Conservation (phyloP, 2,888 invertebrate genomes). For the Linnaemya tessellans region DNA sequence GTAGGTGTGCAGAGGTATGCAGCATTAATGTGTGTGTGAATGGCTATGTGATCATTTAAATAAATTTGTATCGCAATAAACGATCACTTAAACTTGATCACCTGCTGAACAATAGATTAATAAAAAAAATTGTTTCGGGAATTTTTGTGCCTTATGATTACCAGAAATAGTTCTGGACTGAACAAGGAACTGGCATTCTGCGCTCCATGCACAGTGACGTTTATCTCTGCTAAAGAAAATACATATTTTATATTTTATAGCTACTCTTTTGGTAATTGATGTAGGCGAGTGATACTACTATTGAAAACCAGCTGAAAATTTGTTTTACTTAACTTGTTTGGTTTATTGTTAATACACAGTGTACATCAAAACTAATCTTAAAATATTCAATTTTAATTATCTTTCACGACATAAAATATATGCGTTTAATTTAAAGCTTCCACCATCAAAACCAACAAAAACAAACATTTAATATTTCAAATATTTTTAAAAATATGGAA, state of each 20-base stretch:
- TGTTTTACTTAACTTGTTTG: constrained; percentile 5
- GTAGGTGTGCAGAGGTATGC: no score
- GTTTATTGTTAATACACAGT: constrained; percentile 4
- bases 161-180: no score
- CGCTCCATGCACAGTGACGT: background rate
- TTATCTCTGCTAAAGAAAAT: constrained; percentile 31
- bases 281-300: constrained; percentile 67
- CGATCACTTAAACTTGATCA: background rate
- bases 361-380: background rate
- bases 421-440: no score
- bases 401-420: no score
- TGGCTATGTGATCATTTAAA: no score
- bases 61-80: no score
- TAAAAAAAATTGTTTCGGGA: background rate
- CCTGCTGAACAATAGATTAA: background rate
- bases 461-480: no score
- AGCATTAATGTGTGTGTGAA: no score
- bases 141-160: background rate
- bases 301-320: background rate
- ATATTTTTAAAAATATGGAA: no score
- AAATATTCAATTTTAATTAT: background rate
- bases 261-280: constrained; percentile 58
- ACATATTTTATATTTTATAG: constrained; percentile 51
- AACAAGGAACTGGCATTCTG: background rate
- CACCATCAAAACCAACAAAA: no score